Base-by-base conservation (phyloP, 2,888 invertebrate genomes). In the Oligia fasciuncula region DNA sequence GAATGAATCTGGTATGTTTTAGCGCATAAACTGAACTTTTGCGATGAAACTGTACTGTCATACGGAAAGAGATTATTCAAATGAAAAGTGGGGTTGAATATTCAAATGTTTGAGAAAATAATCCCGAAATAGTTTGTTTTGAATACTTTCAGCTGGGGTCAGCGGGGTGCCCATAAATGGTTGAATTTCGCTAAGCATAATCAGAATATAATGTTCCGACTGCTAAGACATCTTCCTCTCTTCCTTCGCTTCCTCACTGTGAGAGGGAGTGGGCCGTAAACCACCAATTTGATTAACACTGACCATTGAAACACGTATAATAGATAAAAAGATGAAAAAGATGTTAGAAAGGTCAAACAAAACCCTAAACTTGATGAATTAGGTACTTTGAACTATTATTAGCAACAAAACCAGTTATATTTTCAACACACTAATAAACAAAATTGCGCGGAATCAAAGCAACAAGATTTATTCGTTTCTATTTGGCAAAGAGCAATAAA, bases 21-120 rank as follows among this genome's bases (percentile, higher is more conserved):
- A 84, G 87, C 79, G 83, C 90, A 89, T 91, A 89, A 92, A 92
- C 90, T 87, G 1, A 93, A 94, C 92, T 93, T 93, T 90, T 87
- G 91, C 90, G 91, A 92, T 93, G 90, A 93, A 93, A 80, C 80
- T 85, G 87, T 88, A 81, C 88, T 88, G 40, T 40, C 40, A 40
- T 40, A 40, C 6, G 71, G 65, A 1, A 81, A 85, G 23, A 81
- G 85, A 87, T 78, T 87, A 82, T 77, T 9, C 14, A 17, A 35
- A n/a, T 35, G 14, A 57, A 75, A 23, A 13, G 29, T 43, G 9
- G 5, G 6, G 19, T 54, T 40, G 40, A 40, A 40, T 40, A 40
- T 40, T 40, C 4, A 14, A 19, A 69, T 19, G 13, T 70, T 51
- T 14, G 13, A 35, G 35, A 35, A 51, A 70, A 35, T 35, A 8